Conservation (phyloP, 2,797 vertebrate genomes). For the Potorous gilbertii region DNA sequence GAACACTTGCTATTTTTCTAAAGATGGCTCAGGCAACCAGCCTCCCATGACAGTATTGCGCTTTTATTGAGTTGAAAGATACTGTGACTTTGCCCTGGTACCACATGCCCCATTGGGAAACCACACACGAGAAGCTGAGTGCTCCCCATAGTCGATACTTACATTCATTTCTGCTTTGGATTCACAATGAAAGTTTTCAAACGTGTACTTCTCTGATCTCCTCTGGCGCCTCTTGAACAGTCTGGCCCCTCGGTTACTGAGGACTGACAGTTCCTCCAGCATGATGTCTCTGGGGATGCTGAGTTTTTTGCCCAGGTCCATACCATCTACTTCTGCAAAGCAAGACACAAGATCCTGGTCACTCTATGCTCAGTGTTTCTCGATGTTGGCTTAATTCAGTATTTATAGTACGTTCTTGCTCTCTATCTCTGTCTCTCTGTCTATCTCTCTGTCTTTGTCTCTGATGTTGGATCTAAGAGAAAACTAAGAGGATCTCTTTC, state of each 20-base stretch:
- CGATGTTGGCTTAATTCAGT: neutral
- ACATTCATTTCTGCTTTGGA: slow-evolving; percentile 89
- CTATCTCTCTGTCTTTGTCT: no score
- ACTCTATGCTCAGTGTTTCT: neutral
- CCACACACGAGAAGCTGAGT: neutral
- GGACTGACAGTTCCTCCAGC: slow-evolving; percentile 94
- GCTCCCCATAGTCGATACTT: slow-evolving; percentile 74
- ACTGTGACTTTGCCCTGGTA: neutral
- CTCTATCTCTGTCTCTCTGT: no score
- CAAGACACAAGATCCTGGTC: neutral
- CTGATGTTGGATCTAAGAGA: neutral
- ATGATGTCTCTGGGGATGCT: slow-evolving; percentile 95
- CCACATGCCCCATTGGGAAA: neutral
- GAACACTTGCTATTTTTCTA: neutral
- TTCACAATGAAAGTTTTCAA: slow-evolving; percentile 92
- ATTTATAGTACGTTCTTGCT: neutral
- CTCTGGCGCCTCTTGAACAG: slow-evolving; percentile 97
- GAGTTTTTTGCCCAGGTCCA: slow-evolving; percentile 95
- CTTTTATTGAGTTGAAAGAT: neutral
- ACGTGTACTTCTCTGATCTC: slow-evolving; percentile 97
- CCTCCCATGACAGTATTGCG: neutral
- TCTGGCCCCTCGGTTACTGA: slow-evolving; percentile 94
- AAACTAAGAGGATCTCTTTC: neutral
- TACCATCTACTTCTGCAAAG: slow-evolving; percentile 86
- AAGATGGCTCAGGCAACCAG: neutral